Evolutionary conservation across 2,797 vertebrate species (phyloP), one percentile per base, ranked within the genome.

Genomic region (Crax fasciolata): DNA sequence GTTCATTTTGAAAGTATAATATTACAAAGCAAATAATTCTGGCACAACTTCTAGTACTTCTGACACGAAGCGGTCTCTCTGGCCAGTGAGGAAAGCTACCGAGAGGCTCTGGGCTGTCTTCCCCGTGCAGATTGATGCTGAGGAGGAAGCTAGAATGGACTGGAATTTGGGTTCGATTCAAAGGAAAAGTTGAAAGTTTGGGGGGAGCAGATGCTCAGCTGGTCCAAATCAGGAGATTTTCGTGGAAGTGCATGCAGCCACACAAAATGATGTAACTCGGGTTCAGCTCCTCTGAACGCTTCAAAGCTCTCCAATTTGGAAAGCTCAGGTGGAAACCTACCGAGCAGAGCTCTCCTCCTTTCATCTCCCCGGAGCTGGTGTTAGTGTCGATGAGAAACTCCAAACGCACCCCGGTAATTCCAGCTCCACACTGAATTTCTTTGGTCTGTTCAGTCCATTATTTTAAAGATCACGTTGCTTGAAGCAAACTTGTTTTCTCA

Each of bases 131-230:
- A 91, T 38, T 72, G 92, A 95, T 94, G 92, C 82, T 44, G 84
- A 84, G 76, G 89, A 95, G 92, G 87, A 96, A 95, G 92, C 84
- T 62, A 46, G 41, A 67, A 57, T 1, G 73, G 87, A 63, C 59
- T 93, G 83, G 89, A 93, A 88, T 76, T 93, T 96, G 95, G 94
- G 94, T 79, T 82, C 2, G 58, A 89, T 92, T 96, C 95, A 96
- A 96, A 96, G 89, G 77, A 95, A 78, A 96, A 93, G 82, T 92
- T 96, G 27, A 93, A 96, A 79, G 73, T 91, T 75, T 72, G 5
- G 38, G 84, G 90, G 35, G 27, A 94, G 89, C 93, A 96, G 94
- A 93, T 96, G 92, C 92, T 92, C 94, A 95, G 92, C 93, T 96
- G 95, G 91, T 87, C 92, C 87, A 86, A 96, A 91, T 95, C 92